phyloP scores from a whole-genome alignment of 2,113 vertebrate genomes.

The Cheirogaleus medius region DNA sequence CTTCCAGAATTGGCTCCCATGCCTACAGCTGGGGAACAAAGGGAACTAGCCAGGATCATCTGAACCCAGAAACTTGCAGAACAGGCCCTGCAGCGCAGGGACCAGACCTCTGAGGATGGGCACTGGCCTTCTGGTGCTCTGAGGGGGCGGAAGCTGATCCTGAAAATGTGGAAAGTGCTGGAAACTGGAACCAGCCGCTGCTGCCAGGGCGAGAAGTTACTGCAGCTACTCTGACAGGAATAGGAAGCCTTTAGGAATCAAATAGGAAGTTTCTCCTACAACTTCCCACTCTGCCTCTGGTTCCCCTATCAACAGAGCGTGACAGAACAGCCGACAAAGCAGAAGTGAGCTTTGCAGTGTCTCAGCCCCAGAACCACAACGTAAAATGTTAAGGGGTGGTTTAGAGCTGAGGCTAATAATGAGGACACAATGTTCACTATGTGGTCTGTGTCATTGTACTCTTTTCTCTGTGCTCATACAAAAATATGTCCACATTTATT shows the following conservation, averaged over 20 bases:
- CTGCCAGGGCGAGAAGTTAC: neutral
- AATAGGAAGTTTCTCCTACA: neutral
- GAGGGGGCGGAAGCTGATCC: neutral
- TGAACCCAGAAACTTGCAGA: neutral
- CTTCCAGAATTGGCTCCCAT: neutral
- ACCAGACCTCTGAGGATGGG: neutral
- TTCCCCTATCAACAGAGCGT: neutral
- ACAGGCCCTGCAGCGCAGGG: neutral
- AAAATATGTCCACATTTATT: neutral
- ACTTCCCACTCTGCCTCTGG: neutral
- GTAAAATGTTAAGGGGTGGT: neutral
- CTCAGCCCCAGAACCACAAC: neutral
- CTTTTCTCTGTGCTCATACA: neutral
- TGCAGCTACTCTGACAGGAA: neutral
- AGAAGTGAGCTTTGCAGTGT: neutral
- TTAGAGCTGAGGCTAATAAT: neutral
- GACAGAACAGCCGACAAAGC: neutral
- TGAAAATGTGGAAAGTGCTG: neutral
- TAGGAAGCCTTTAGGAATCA: neutral
- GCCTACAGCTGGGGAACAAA: neutral
- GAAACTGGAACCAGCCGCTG: neutral
- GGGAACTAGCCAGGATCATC: neutral
- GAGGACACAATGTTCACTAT: neutral
- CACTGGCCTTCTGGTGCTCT: neutral
- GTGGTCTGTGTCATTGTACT: neutral